A percentile compares a stretch with the other conserved stretches of the same genome.
Evolutionary conservation across 2,888 invertebrate genomes (phyloP).

Genomic region (Blastobasis adustella): DNA sequence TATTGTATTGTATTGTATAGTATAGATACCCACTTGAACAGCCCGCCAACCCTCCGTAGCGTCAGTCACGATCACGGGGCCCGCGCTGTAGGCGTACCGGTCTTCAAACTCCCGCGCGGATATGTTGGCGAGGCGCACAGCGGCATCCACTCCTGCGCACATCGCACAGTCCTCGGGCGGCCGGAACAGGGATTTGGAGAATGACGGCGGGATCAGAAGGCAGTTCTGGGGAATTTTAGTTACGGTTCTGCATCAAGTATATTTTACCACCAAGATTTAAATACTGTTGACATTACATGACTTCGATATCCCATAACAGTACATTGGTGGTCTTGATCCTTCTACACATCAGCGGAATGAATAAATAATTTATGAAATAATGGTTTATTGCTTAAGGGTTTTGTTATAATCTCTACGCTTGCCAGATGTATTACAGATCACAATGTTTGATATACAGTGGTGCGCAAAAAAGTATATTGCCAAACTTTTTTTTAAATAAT

Average conservation of each 20-base stretch:
- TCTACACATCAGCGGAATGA: neutral
- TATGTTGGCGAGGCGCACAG: slow-evolving; percentile 80
- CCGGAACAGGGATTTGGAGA: slow-evolving; percentile 74
- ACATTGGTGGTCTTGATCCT: neutral
- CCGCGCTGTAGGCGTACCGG: slow-evolving; percentile 83
- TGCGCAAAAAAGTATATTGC: too few species aligned
- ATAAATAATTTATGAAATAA: too few species aligned
- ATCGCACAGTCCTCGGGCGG: slow-evolving; percentile 88
- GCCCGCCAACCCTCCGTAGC: slow-evolving; percentile 90
- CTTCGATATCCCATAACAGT: neutral
- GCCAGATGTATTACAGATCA: too few species aligned
- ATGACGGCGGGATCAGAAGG: slow-evolving; percentile 40
- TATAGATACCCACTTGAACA: slow-evolving; percentile 45
- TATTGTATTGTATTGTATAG: too few species aligned
- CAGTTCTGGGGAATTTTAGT: slow-evolving; percentile 33
- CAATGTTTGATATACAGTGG: too few species aligned
- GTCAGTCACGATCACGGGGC: slow-evolving; percentile 90
- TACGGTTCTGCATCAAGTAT: neutral
- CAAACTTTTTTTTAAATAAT: too few species aligned
- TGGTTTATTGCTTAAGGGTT: too few species aligned
- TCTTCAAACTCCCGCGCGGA: slow-evolving; percentile 81
- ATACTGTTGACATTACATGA: neutral
- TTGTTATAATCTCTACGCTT: neutral
- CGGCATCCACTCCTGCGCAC: slow-evolving; percentile 78
- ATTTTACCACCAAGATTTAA: neutral